Percentiles rank a stretch among this genome's conserved stretches.
Conservation (phyloP, 2,888 invertebrate genomes). For the Carabus problematicus region DNA sequence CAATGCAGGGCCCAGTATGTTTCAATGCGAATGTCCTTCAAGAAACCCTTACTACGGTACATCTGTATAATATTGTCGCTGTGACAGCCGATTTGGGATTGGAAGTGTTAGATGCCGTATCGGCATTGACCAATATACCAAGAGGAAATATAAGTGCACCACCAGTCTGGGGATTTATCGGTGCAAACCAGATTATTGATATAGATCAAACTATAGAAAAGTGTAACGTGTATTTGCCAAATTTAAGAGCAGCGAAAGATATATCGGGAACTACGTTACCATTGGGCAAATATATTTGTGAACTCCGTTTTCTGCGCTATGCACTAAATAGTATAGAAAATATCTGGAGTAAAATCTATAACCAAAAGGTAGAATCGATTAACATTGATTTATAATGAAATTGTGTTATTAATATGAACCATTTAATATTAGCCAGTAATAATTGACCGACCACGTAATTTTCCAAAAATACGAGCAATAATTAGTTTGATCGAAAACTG, state of each 20-base stretch:
- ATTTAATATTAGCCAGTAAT: not conserved
- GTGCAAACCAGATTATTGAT: slow-evolving; percentile 65
- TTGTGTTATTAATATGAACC: not conserved
- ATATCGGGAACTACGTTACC: slow-evolving; percentile 61
- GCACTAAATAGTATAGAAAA: slow-evolving; percentile 59
- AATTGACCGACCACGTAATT: slow-evolving; percentile 50
- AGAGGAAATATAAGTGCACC: slow-evolving; percentile 63
- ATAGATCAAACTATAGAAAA: slow-evolving; percentile 63
- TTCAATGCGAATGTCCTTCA: slow-evolving; percentile 65
- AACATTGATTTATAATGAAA: not conserved
- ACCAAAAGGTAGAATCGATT: not conserved
- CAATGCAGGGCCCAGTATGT: slow-evolving; percentile 65
- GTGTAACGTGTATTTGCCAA: slow-evolving; percentile 63
- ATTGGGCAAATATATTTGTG: slow-evolving; percentile 61
- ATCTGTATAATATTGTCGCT: slow-evolving; percentile 63
- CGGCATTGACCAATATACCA: slow-evolving; percentile 61
- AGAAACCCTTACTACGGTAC: slow-evolving; percentile 56
- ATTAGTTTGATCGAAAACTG: slow-evolving; percentile 62
- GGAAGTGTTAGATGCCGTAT: slow-evolving; percentile 57
- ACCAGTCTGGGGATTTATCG: slow-evolving; percentile 71
- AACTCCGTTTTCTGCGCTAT: slow-evolving; percentile 65
- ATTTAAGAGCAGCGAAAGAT: slow-evolving; percentile 61
- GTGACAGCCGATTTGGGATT: slow-evolving; percentile 66
- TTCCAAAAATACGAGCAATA: slow-evolving; percentile 57
- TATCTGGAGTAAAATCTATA: slow-evolving; percentile 52